Conservation (phyloP, 2,113 vertebrate genomes). For the Syrrhaptes paradoxus region DNA sequence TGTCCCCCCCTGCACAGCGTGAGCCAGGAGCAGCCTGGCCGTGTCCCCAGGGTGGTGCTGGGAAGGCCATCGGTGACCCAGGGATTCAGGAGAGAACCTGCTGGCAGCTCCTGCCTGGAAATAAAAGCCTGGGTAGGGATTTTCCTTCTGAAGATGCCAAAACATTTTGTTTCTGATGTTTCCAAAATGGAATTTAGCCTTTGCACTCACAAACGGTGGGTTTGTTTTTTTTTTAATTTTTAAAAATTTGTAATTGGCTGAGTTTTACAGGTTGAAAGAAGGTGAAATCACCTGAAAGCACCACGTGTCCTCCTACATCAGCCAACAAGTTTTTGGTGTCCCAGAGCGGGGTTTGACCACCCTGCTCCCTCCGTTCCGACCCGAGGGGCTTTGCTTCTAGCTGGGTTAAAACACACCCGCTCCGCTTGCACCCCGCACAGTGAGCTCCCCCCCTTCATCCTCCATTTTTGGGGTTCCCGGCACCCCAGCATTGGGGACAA, state of each 20-base stretch:
- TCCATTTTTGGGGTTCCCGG: rapidly evolving
- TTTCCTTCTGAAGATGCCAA: background rate
- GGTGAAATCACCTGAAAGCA: background rate
- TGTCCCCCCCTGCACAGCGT: rapidly evolving
- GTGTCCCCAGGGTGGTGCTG: rapidly evolving
- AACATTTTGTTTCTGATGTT: background rate
- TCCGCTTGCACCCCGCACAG: rapidly evolving
- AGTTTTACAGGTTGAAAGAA: background rate
- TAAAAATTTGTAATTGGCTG: background rate
- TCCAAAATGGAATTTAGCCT: background rate
- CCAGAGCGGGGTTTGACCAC: too few relatives aligned
- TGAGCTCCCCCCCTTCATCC: background rate
- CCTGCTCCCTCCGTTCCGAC: too few relatives aligned
- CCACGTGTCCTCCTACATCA: background rate
- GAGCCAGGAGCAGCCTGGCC: background rate
- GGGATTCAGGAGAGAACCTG: too few relatives aligned
- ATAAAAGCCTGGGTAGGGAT: background rate
- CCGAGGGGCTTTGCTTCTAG: background rate
- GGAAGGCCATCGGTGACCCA: background rate
- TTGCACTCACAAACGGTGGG: rapidly evolving
- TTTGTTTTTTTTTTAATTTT: background rate
- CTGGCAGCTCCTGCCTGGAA: background rate
- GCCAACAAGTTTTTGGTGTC: background rate
- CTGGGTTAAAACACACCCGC: background rate
- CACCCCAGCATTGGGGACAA: rapidly evolving